phyloP scores from a whole-genome alignment of 35 echinoderm and acorn worm genomes.

The Diadema setosum region DNA sequence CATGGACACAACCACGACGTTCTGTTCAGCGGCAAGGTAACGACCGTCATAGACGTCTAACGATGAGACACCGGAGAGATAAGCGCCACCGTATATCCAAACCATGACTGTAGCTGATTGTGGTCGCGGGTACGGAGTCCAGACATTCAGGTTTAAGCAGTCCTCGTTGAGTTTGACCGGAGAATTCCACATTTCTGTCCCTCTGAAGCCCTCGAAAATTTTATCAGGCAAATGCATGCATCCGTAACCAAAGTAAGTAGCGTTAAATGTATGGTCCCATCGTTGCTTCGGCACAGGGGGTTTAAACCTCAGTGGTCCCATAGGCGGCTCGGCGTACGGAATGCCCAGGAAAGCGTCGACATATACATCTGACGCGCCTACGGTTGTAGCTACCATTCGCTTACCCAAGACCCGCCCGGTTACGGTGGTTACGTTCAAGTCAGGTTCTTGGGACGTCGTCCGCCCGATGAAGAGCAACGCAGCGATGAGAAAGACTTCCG shows the following conservation, averaged over 20 bases:
- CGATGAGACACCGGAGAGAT: conserved; percentile 67
- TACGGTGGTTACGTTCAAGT: neutral
- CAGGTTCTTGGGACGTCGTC: neutral
- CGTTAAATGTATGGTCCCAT: conserved; percentile 41
- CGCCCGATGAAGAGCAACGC: neutral
- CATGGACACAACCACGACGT: conserved; percentile 81
- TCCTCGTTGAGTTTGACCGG: conserved; percentile 61
- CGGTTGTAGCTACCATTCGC: neutral
- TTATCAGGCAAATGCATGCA: conserved; percentile 61
- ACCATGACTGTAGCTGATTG: conserved; percentile 70
- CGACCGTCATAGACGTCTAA: conserved; percentile 86
- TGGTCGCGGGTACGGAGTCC: conserved; percentile 54
- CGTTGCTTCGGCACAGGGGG: conserved; percentile 16
- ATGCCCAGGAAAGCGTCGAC: conserved; percentile 77
- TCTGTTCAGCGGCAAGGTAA: conserved; percentile 69
- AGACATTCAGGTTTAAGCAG: conserved; percentile 77
- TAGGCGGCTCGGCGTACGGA: conserved; percentile 76
- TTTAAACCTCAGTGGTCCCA: conserved; percentile 48
- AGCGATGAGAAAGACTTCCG: neutral
- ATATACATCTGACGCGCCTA: neutral
- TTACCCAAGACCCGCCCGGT: conserved; percentile 26
- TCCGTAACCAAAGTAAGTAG: conserved; percentile 52
- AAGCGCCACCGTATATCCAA: conserved; percentile 90
- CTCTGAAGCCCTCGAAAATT: conserved; percentile 46
- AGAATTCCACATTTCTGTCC: conserved; percentile 70